These are phyloP conservation scores for Pangasius krempfi DNA, from an alignment of 2,797 vertebrate species.

Conservation along the genomic window DNA sequence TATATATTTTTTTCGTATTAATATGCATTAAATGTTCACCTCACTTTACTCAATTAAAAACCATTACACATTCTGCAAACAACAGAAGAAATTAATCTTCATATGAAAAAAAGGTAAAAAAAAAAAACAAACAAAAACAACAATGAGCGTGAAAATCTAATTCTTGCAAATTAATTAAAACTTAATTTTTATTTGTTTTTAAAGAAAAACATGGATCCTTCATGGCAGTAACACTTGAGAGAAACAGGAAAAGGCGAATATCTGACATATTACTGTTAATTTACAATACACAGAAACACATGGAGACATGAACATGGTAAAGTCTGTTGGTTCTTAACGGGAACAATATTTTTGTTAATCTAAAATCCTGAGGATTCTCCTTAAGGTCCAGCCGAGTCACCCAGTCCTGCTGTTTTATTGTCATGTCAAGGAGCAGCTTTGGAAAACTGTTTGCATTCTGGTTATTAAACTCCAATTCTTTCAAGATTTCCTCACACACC, in stretches of 20 bases:
- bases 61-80: background rate
- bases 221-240: background rate
- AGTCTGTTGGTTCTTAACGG: background rate
- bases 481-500: background rate
- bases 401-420: background rate
- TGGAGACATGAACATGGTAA: background rate
- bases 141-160: background rate
- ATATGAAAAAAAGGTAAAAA: background rate
- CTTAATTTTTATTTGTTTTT: background rate
- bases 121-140: background rate
- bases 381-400: background rate
- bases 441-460: background rate
- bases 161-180: background rate
- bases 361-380: background rate
- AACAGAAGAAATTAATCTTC: background rate
- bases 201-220: background rate
- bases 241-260: background rate
- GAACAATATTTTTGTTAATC: background rate
- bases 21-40: background rate
- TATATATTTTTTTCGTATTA: background rate
- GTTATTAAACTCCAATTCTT: background rate
- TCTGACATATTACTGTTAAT: background rate
- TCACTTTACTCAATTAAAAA: background rate
- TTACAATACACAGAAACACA: background rate
- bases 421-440: background rate